Evolutionary conservation across 1,140 invertebrate genomes (phyloP), one percentile per base, ranked within the genome.

Genomic region (Hyles euphorbiae): DNA sequence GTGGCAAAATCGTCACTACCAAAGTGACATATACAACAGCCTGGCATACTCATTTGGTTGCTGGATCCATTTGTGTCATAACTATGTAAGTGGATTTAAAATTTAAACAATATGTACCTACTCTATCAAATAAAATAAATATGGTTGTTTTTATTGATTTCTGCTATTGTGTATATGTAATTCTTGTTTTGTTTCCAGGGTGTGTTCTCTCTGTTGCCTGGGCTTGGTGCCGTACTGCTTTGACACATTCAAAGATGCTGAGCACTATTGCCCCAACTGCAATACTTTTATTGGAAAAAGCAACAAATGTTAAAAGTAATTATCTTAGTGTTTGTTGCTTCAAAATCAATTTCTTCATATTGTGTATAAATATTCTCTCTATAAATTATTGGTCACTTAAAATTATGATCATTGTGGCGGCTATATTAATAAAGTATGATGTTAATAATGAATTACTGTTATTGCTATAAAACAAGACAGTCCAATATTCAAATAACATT

Each of bases 221-320:
- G 85, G 85, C 34, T 74, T 88, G 22, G 67, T 88, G 54, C 85
- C 85, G 34, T 88, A 88, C 61, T 86, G 85, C 69, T 86, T 88
- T 61, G 85, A 88, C 55, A 78, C 83, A 55, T 88, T 86, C 63
- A 88, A 88, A 60, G 83, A 88, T 80, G 85, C 83, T 44, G 85
- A 88, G 62, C 85, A 88, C 58, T 88, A 88, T 45, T 86, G 85
- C 57, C 85, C 85, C 33, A 86, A 86, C 56, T 88, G 85, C 69
- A 88, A 81, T 59, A 79, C 81, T 44, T 88, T 85, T 60, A 78
- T 88, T 67, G 85, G 85, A 9, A 88, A 86, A 72, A 78, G 71
- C 53, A 83, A 70, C 60, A 86, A 84, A 65, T 88, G 82, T 64
- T 85, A 78, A 70, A 40, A 40, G 36, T 46, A 47, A 12, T 50